Evolutionary conservation across 2,888 invertebrate genomes (phyloP), one percentile per base, ranked within the genome.

Genomic region (Trachelus stipa): DNA sequence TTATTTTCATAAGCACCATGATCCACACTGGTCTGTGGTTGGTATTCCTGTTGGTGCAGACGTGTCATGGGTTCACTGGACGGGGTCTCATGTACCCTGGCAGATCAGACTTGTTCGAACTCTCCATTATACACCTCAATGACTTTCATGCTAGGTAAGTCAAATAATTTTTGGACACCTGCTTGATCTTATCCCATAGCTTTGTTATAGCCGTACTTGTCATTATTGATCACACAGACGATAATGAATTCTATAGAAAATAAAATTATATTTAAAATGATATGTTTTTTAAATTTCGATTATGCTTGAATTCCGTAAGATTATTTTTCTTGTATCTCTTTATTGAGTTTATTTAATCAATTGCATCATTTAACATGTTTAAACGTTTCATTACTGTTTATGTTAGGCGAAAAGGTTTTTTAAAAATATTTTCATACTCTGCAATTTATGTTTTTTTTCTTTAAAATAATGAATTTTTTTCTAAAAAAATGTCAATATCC

Each of bases 111-210:
- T 84, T 93, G 40, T 94, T 93, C 81, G 92, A 92, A 81, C 87
- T 94, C 80, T 93, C 94, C 82, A 92, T 94, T 75, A 90, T 93
- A 82, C 94, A 94, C 87, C 92, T 92, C 83, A 94, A 94, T 87
- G 94, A 94, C 81, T 94, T 94, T 82, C 94, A 94, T 81, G 93
- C 93, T 2, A 93, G 93, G 93, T 94, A 89, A 92, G 92, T 34
- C 33, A n/a, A 31, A 23, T 68, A 34, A 33, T 23, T 78, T 78
- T 11, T 68, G 35, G 12, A 34, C 31, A 34, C 37, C 33, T 68
- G 68, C 11, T 12, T 23, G 30, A 68, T 74, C 68, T 33, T 73
- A 34, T 30, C 69, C 12, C 35, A 31, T 31, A 15, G 3, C 40
- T 12, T 75, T 69, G 33, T 11, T 78, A 11, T 37, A 30, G 33